A percentile compares a stretch with the other conserved stretches of the same genome.
Conservation (phyloP, 2,113 vertebrate genomes). For the Corythaixoides concolor region DNA sequence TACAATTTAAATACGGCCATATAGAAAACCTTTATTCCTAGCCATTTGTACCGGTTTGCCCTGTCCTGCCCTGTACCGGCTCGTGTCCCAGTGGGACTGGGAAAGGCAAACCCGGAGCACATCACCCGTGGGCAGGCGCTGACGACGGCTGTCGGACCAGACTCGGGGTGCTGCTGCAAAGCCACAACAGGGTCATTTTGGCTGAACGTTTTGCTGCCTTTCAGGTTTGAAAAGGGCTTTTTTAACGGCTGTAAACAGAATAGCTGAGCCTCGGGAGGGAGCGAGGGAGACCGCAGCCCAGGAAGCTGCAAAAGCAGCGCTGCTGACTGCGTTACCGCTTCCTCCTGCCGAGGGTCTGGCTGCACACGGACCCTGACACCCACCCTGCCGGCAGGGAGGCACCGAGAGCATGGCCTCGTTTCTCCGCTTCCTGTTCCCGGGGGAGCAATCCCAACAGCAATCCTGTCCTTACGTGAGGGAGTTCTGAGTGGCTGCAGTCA, state of each 20-base stretch:
- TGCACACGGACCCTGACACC: rapidly evolving
- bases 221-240: not conserved
- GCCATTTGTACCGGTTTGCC: not conserved
- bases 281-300: not conserved
- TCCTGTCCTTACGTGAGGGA: not conserved
- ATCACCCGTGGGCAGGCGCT: rapidly evolving
- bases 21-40: rapidly evolving
- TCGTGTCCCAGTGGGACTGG: not conserved
- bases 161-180: not conserved
- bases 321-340: not conserved
- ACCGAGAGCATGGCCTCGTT: rapidly evolving
- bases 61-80: rapidly evolving
- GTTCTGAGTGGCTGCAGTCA: rapidly evolving
- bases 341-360: rapidly evolving
- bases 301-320: not conserved
- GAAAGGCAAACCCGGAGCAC: rapidly evolving
- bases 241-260: not conserved
- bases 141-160: too few species aligned
- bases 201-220: too few species aligned
- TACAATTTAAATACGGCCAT: rapidly evolving
- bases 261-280: not conserved
- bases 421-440: not conserved
- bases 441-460: rapidly evolving
- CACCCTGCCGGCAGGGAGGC: not conserved
- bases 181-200: rapidly evolving